phyloP scores from a whole-genome alignment of 2,888 invertebrate genomes.

The Elegia similella region DNA sequence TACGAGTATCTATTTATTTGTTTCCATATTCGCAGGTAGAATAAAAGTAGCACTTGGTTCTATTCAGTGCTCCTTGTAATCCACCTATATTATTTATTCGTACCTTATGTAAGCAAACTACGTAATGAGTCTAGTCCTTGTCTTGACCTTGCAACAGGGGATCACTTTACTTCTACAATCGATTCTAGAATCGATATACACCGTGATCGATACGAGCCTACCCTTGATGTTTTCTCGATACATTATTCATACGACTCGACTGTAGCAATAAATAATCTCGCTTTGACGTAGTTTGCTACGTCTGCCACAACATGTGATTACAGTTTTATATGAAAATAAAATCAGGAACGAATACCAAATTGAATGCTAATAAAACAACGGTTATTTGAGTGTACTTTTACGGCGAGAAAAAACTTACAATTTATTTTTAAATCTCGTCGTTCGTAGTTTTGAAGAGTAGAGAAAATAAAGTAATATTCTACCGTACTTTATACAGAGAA shows the following conservation, averaged over 20 bases:
- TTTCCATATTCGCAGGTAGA: too few relatives aligned
- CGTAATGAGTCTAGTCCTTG: not conserved
- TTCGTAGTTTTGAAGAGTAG: too few relatives aligned
- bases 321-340: conserved; percentile 19
- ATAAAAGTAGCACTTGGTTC: too few relatives aligned
- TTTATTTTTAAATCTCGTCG: too few relatives aligned
- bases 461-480: too few relatives aligned
- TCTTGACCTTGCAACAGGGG: not conserved
- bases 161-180: not conserved
- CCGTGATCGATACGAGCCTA: not conserved
- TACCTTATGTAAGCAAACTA: not conserved
- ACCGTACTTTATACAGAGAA: too few relatives aligned
- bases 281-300: not conserved
- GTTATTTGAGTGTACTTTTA: not conserved
- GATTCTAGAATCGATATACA: not conserved
- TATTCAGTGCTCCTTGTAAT: too few relatives aligned
- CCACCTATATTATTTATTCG: too few relatives aligned
- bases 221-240: not conserved
- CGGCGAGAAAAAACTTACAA: not conserved
- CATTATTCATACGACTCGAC: not conserved
- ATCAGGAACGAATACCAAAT: not conserved
- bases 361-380: not conserved
- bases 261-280: not conserved
- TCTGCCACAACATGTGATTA: not conserved
- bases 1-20: too few relatives aligned